Percentiles rank a stretch among this genome's conserved stretches.
These are phyloP conservation scores for Matsumyia berberina DNA, from an alignment of 2,888 invertebrate genomes.

Conservation along the genomic window DNA sequence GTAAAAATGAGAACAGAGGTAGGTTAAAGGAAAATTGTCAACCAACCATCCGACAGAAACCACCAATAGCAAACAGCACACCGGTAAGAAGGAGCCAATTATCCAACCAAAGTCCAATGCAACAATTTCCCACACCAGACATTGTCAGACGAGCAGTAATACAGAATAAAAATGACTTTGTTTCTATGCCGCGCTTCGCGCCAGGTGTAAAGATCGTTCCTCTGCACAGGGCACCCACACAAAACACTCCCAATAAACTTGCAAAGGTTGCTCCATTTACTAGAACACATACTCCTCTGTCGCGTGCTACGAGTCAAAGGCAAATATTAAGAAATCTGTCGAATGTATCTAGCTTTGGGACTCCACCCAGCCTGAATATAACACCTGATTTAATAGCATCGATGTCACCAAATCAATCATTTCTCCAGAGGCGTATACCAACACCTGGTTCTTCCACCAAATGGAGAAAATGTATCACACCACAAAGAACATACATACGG, in stretches of 20 bases:
- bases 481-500: conserved; percentile 80
- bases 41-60: background rate
- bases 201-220: conserved; percentile 46
- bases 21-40: background rate
- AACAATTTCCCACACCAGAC: conserved; percentile 71
- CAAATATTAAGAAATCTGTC: conserved; percentile 24
- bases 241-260: conserved; percentile 59
- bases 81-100: conserved; percentile 20
- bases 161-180: conserved; percentile 1
- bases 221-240: conserved; percentile 60
- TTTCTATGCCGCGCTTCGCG: conserved; percentile 7
- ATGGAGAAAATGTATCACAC: conserved; percentile 79
- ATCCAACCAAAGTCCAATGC: background rate
- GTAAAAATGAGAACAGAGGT: background rate
- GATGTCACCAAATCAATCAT: conserved; percentile 54
- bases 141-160: conserved; percentile 64
- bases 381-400: background rate
- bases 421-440: background rate
- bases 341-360: conserved; percentile 23
- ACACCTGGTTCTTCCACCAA: conserved; percentile 50
- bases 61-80: conserved; percentile 73
- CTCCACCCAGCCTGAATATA: conserved; percentile 37
- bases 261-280: conserved; percentile 48
- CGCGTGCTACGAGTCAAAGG: background rate
- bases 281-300: background rate